phyloP scores from a whole-genome alignment of 1,140 invertebrate genomes.

The Zaprionus camerounensis region DNA sequence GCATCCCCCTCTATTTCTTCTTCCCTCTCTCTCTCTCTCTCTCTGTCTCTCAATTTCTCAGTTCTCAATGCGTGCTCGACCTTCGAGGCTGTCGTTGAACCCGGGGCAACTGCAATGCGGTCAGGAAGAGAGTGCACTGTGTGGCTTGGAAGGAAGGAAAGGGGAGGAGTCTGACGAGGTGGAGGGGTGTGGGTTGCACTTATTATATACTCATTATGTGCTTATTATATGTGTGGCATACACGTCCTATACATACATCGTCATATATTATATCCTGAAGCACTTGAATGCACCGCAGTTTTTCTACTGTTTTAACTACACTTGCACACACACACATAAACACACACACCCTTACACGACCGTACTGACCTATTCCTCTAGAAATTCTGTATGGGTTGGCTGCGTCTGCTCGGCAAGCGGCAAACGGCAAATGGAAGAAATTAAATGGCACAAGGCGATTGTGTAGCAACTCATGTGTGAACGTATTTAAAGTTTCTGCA shows the following conservation, averaged over 20 bases:
- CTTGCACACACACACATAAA: constrained; percentile 20
- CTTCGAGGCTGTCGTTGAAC: constrained; percentile 83
- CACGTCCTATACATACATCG: constrained; percentile 6
- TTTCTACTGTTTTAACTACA: constrained; percentile 35
- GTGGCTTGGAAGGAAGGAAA: no score
- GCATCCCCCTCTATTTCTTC: constrained; percentile 25
- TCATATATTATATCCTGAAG: constrained; percentile 29
- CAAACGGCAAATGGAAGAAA: constrained; percentile 48
- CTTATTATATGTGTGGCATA: constrained; percentile 45
- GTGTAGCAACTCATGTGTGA: constrained; percentile 53
- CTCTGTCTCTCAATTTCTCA: neutral
- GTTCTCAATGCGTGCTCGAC: constrained; percentile 56
- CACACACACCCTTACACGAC: constrained; percentile 57
- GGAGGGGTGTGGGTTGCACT: constrained; percentile 24
- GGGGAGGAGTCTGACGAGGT: neutral
- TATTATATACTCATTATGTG: constrained; percentile 50
- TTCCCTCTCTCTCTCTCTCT: constrained; percentile 19
- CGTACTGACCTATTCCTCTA: constrained; percentile 83
- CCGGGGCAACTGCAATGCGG: constrained; percentile 61
- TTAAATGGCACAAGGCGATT: constrained; percentile 52
- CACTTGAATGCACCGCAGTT: constrained; percentile 34
- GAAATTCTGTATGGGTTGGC: constrained; percentile 64
- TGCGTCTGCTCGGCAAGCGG: constrained; percentile 14
- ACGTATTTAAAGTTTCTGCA: constrained; percentile 43
- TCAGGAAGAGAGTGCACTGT: constrained; percentile 9